phyloP scores from a whole-genome alignment of 2,797 vertebrate genomes.

The Phrynocephalus vlangalii region DNA sequence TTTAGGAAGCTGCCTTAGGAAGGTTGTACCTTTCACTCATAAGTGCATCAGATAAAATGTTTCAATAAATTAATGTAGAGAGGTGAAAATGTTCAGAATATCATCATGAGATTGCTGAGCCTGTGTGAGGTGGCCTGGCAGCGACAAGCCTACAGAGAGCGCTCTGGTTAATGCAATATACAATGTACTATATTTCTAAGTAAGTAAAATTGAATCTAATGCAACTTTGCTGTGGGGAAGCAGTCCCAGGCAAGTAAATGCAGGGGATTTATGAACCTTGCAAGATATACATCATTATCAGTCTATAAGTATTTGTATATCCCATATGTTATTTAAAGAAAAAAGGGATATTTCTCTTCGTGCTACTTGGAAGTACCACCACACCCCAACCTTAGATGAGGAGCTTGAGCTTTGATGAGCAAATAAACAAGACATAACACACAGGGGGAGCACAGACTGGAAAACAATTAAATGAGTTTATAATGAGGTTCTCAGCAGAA shows the following conservation, averaged over 20 bases:
- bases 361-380: background rate
- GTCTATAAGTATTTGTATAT: background rate
- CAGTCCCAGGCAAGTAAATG: background rate
- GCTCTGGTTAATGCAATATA: background rate
- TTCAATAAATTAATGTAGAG: background rate
- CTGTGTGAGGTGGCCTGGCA: background rate
- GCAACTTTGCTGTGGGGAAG: background rate
- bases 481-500: slow-evolving; percentile 36
- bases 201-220: background rate
- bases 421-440: slow-evolving; percentile 29
- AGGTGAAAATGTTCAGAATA: background rate
- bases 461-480: slow-evolving; percentile 47
- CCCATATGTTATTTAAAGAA: background rate
- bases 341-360: background rate
- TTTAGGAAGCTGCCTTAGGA: background rate
- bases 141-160: background rate
- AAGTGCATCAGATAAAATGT: background rate
- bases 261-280: background rate
- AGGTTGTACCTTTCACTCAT: background rate
- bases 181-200: background rate
- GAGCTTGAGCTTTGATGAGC: slow-evolving; percentile 12
- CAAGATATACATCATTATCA: background rate
- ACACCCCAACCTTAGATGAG: background rate
- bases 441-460: slow-evolving; percentile 22
- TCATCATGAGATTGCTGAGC: background rate